These are phyloP conservation scores for Phymastichus coffea DNA, from an alignment of 1,140 invertebrate species.

Conservation along the genomic window DNA sequence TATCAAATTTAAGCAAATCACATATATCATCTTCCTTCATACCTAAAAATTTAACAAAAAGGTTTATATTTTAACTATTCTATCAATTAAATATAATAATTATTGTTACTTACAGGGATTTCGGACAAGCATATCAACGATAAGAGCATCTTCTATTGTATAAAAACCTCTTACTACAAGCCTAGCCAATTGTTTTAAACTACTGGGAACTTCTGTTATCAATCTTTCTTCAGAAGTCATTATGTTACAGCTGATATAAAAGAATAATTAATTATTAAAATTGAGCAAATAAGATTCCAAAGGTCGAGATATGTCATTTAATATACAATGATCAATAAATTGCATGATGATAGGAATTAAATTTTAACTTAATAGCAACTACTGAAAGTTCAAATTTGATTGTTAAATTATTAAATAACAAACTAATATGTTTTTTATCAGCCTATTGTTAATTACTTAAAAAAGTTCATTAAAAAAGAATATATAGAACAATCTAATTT, in stretches of 20 bases:
- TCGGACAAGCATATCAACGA: slow-evolving; percentile 92
- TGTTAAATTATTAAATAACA: too few species aligned
- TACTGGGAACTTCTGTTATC: slow-evolving; percentile 85
- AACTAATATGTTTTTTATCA: too few species aligned
- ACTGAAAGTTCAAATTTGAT: too few species aligned
- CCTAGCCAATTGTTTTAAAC: slow-evolving; percentile 86
- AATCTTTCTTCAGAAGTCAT: slow-evolving; percentile 53
- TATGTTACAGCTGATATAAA: too few species aligned
- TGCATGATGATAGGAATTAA: too few species aligned
- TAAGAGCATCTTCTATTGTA: slow-evolving; percentile 87
- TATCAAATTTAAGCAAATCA: slow-evolving; percentile 90
- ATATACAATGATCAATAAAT: too few species aligned
- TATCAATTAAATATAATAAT: background rate
- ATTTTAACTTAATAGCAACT: too few species aligned
- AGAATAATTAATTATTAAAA: too few species aligned
- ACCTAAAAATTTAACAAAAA: slow-evolving; percentile 55
- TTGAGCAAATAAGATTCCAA: too few species aligned
- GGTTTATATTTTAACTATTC: background rate
- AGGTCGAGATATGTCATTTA: too few species aligned
- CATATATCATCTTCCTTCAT: slow-evolving; percentile 98
- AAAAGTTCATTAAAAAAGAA: background rate
- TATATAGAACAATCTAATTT: background rate
- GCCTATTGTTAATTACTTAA: too few species aligned
- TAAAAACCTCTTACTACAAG: slow-evolving; percentile 92
- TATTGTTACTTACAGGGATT: slow-evolving; percentile 75